Conservation (phyloP, 2,113 vertebrate species). For the Boleophthalmus pectinirostris region DNA sequence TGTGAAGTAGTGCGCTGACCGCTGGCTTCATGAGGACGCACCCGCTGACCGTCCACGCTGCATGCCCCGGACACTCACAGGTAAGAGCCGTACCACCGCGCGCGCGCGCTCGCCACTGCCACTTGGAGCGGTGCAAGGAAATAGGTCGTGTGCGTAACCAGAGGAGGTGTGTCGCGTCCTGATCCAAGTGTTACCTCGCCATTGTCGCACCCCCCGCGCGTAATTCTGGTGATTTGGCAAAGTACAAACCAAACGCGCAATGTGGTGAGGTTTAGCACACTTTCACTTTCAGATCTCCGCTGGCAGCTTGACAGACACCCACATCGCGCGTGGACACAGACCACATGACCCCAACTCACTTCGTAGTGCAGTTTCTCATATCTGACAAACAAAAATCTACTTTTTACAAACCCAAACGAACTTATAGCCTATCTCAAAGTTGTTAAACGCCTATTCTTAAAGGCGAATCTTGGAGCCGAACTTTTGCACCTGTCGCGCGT, state of each 20-base stretch:
- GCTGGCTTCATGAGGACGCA: conserved; percentile 46
- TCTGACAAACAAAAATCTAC: too few species aligned
- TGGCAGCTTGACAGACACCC: neutral
- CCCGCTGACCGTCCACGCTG: conserved; percentile 15
- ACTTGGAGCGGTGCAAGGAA: neutral
- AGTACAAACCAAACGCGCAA: neutral
- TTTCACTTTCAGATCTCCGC: conserved; percentile 49
- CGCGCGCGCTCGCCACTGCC: neutral
- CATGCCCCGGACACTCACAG: conserved; percentile 16
- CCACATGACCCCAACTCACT: neutral
- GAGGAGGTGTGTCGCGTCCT: conserved; percentile 22
- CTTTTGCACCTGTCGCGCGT: too few species aligned
- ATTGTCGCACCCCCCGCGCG: neutral
- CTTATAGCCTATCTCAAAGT: too few species aligned
- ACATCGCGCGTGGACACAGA: neutral
- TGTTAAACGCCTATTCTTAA: too few species aligned
- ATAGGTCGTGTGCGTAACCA: neutral
- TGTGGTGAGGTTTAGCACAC: neutral
- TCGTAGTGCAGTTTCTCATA: too few species aligned
- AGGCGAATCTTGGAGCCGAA: too few species aligned
- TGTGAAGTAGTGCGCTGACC: conserved; percentile 48
- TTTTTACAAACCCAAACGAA: neutral
- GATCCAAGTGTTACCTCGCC: conserved; percentile 23
- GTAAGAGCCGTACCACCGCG: conserved; percentile 32
- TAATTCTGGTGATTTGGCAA: conserved; percentile 20